Evolutionary conservation across 2,113 vertebrate genomes (phyloP).

Genomic region (Hyla sarda): DNA sequence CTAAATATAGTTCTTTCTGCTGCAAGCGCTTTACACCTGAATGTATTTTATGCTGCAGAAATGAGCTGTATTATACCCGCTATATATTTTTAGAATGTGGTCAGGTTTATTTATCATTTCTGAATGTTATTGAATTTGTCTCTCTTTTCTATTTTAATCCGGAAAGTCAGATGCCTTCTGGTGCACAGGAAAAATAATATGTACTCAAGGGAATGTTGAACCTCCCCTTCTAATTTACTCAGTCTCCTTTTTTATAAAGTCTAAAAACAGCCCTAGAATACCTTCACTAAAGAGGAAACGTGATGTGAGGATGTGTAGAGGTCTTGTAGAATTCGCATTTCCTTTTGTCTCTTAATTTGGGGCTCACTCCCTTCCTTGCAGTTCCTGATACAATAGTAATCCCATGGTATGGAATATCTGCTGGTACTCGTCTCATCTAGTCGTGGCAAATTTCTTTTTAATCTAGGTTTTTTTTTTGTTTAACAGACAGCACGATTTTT

Average conservation of each 20-base stretch:
- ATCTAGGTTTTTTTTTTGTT: no score
- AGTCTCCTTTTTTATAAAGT: neutral
- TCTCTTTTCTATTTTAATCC: conserved; percentile 41
- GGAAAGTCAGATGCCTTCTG: conserved; percentile 8
- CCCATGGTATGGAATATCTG: neutral
- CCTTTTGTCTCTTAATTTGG: neutral
- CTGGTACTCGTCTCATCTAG: neutral
- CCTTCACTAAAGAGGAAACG: neutral
- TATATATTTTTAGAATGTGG: neutral
- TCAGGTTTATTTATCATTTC: neutral
- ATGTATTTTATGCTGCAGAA: neutral
- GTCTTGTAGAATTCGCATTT: neutral
- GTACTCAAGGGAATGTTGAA: conserved; percentile 16
- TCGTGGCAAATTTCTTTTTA: no score
- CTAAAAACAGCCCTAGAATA: neutral
- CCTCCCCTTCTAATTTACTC: conserved; percentile 1
- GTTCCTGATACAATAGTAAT: neutral
- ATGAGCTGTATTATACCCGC: neutral
- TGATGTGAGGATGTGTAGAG: no score
- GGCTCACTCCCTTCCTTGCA: neutral
- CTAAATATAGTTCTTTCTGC: neutral
- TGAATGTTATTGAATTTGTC: conserved; percentile 15
- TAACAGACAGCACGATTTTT: no score
- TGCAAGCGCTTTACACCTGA: neutral
- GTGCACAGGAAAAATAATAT: conserved; percentile 35